A percentile compares a stretch with the other conserved stretches of the same genome.
Conservation (phyloP, 1,140 invertebrate species). For the Diploscapter pachys region DNA sequence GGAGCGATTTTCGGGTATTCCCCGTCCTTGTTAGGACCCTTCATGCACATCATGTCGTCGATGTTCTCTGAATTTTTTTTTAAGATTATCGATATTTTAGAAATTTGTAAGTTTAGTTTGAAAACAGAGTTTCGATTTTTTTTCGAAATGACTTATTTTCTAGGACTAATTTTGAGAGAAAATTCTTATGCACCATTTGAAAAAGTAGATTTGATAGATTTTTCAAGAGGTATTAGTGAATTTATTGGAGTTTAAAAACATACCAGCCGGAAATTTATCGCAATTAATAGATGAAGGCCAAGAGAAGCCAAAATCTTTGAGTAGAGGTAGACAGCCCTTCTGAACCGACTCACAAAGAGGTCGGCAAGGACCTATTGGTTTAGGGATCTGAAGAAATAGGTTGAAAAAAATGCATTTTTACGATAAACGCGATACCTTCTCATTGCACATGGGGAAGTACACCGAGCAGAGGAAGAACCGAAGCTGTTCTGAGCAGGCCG, state of each 20-base stretch:
- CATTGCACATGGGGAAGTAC: constrained; percentile 61
- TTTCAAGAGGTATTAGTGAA: too few relatives aligned
- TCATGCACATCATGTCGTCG: constrained; percentile 44
- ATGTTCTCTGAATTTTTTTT: constrained; percentile 34
- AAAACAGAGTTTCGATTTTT: too few relatives aligned
- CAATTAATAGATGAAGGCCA: constrained; percentile 61
- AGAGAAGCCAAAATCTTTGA: constrained; percentile 59
- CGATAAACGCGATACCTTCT: constrained; percentile 45
- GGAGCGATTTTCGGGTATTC: constrained; percentile 19
- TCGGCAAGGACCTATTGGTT: constrained; percentile 61
- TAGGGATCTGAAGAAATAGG: constrained; percentile 42
- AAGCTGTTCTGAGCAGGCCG: constrained; percentile 36
- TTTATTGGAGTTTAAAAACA: too few relatives aligned
- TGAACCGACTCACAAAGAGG: constrained; percentile 61
- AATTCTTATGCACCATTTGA: too few relatives aligned
- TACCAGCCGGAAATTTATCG: constrained; percentile 52
- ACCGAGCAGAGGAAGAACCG: constrained; percentile 56
- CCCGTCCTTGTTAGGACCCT: constrained; percentile 34
- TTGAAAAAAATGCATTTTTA: neutral
- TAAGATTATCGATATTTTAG: neutral
- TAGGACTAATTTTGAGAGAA: too few relatives aligned
- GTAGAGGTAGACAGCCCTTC: constrained; percentile 60
- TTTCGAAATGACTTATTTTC: too few relatives aligned
- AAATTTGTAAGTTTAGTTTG: neutral
- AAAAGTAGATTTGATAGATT: too few relatives aligned